A percentile compares a stretch with the other conserved stretches of the same genome.
phyloP scores from a whole-genome alignment of 2,888 invertebrate genomes.

The Cheiracanthium punctorium region DNA sequence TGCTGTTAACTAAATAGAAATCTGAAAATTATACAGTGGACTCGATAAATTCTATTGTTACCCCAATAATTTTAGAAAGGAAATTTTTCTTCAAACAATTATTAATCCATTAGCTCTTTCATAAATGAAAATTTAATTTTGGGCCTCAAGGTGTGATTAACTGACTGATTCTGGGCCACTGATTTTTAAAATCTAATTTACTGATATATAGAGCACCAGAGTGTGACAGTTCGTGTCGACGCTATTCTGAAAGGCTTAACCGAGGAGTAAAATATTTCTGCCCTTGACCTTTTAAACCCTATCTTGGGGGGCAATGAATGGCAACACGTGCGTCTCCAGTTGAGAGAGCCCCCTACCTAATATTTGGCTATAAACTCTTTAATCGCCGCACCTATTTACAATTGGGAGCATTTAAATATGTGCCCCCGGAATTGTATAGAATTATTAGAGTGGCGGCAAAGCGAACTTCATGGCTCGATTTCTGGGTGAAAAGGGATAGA shows the following conservation, averaged over 20 bases:
- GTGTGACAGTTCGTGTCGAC: too few species aligned
- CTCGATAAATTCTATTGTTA: too few species aligned
- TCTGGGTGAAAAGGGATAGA: slow-evolving; percentile 15
- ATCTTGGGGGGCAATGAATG: not conserved
- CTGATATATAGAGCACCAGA: too few species aligned
- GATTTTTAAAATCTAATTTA: too few species aligned
- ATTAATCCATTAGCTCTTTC: too few species aligned
- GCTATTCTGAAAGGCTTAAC: not conserved
- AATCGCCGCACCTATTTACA: not conserved
- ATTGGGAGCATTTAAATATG: not conserved
- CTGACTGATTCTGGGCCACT: too few species aligned
- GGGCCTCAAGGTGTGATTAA: too few species aligned
- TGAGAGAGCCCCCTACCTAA: not conserved
- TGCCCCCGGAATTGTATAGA: not conserved
- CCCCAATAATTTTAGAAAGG: too few species aligned
- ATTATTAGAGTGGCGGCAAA: not conserved
- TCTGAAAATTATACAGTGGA: too few species aligned
- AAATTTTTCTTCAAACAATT: too few species aligned
- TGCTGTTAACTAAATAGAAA: too few species aligned
- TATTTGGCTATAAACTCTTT: not conserved
- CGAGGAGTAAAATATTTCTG: not conserved
- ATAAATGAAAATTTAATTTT: too few species aligned
- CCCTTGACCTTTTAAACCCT: slow-evolving; percentile 6
- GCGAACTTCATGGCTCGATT: not conserved
- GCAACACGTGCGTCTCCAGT: not conserved